phyloP scores from a whole-genome alignment of 2,888 invertebrate species.

The Andrena minutula region DNA sequence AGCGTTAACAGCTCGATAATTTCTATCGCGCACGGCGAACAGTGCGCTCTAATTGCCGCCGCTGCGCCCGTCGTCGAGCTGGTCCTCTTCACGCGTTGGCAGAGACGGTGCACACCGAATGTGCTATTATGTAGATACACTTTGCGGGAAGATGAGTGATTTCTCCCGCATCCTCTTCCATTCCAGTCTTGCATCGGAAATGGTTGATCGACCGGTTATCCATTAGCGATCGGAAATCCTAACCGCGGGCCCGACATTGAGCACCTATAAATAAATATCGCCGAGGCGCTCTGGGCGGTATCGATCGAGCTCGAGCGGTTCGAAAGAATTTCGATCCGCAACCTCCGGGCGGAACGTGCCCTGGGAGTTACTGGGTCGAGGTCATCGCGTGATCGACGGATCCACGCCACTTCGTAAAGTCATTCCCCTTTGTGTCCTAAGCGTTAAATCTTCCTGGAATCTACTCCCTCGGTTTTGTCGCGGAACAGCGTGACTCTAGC shows the following conservation, averaged over 20 bases:
- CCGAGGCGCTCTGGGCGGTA: not conserved
- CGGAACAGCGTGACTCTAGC: not conserved
- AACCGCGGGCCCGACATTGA: not conserved
- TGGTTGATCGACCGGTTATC: not conserved
- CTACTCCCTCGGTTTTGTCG: not conserved
- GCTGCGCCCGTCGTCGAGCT: not conserved
- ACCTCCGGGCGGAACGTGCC: constrained; percentile 50
- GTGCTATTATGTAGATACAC: not conserved
- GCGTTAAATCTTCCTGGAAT: not conserved
- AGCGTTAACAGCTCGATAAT: constrained; percentile 25
- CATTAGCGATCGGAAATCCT: constrained; percentile 1
- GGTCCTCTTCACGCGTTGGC: not conserved
- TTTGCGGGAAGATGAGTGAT: not conserved
- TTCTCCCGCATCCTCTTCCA: not conserved
- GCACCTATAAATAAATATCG: constrained; percentile 1
- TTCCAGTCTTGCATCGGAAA: not conserved
- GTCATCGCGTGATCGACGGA: constrained; percentile 62
- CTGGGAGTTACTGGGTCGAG: constrained; percentile 71
- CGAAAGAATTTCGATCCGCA: constrained; percentile 37
- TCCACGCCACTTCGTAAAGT: constrained; percentile 19
- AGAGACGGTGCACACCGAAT: not conserved
- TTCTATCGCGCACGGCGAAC: not conserved
- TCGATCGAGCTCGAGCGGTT: not conserved
- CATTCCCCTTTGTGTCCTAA: not conserved
- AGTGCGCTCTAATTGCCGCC: not conserved